These are phyloP conservation scores for Tokudaia tokunoshimensis DNA, from an alignment of 2,797 vertebrate species.

Conservation along the genomic window DNA sequence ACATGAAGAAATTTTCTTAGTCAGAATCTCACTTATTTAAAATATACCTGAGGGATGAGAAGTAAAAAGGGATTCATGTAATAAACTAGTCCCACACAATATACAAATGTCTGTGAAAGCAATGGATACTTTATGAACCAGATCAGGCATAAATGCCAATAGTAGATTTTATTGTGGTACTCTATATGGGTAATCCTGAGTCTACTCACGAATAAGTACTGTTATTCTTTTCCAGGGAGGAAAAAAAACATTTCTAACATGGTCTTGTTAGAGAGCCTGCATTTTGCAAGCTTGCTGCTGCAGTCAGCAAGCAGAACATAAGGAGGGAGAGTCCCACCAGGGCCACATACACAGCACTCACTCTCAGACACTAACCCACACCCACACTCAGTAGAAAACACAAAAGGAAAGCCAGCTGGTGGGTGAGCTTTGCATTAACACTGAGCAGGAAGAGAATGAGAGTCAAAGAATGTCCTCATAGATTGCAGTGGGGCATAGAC, in stretches of 20 bases:
- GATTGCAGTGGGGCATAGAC: not conserved
- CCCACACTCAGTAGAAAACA: not conserved
- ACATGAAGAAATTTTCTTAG: not conserved
- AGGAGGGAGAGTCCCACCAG: not conserved
- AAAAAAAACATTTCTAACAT: not conserved
- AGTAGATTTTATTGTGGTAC: not conserved
- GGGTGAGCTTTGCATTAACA: slow-evolving; percentile 38
- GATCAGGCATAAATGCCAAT: not conserved
- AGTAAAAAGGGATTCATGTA: not conserved
- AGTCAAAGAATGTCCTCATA: slow-evolving; percentile 9
- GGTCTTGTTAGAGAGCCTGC: not conserved
- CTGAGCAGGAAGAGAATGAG: slow-evolving; percentile 1
- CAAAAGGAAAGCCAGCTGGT: slow-evolving; percentile 5
- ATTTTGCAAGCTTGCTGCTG: not conserved
- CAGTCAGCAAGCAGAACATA: not conserved
- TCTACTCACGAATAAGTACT: slow-evolving; percentile 4
- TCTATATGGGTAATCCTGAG: not conserved
- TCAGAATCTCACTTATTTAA: slow-evolving; percentile 32
- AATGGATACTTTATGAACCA: not conserved
- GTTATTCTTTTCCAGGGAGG: not conserved
- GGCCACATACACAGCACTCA: not conserved
- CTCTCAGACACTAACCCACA: not conserved
- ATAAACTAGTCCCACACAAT: slow-evolving; percentile 4
- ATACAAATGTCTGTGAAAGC: not conserved
- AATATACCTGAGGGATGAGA: not conserved